Conservation (phyloP, 2,888 invertebrate species). For the Gymnoscelis rufifasciata region DNA sequence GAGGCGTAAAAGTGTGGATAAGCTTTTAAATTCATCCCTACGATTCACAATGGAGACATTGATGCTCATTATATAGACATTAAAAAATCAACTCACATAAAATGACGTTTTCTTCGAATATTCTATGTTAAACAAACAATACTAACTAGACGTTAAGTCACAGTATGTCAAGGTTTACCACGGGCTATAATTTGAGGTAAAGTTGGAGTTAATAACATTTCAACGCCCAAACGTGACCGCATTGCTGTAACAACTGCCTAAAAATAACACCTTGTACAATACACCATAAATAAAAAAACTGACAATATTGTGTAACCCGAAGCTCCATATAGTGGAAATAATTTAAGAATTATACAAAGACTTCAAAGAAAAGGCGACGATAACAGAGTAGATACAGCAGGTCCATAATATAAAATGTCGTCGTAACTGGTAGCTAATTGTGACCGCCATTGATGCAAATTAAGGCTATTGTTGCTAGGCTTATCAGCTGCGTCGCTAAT, state of each 20-base stretch:
- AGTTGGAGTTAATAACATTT: background rate
- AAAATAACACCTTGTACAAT: background rate
- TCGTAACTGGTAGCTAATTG: constrained; percentile 30
- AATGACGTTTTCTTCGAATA: too few species aligned
- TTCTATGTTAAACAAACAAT: too few species aligned
- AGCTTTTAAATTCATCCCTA: too few species aligned
- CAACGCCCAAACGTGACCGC: background rate
- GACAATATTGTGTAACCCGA: constrained; percentile 1
- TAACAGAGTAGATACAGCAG: background rate
- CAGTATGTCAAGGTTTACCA: background rate
- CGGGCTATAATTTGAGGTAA: background rate
- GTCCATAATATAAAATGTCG: constrained; percentile 1
- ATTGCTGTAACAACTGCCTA: background rate
- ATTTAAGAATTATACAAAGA: background rate
- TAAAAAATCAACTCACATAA: too few species aligned
- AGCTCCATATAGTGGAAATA: background rate
- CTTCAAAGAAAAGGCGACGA: background rate
- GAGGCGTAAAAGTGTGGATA: too few species aligned
- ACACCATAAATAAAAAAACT: background rate
- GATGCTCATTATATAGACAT: too few species aligned
- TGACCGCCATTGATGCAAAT: constrained; percentile 41
- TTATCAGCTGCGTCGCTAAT: constrained; percentile 40
- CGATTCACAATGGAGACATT: too few species aligned
- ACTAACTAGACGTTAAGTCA: too few species aligned
- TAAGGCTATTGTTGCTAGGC: constrained; percentile 45